Conservation (phyloP, 2,113 vertebrate species). For the Cololabis saira region DNA sequence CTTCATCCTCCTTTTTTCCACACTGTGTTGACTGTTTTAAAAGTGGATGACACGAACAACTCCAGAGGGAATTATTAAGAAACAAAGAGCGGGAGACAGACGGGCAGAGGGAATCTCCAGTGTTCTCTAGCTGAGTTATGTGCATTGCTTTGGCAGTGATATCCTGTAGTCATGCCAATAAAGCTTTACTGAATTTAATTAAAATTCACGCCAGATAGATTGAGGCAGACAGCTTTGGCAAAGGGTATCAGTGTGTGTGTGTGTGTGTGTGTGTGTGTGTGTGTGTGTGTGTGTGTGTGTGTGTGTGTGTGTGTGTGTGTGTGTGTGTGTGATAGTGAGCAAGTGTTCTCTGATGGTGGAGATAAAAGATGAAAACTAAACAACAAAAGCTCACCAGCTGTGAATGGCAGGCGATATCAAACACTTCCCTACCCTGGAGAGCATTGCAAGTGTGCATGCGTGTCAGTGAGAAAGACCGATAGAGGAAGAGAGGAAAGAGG, state of each 20-base stretch:
- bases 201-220: slow-evolving; percentile 76
- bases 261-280: slow-evolving; percentile 21
- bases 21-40: slow-evolving; percentile 29
- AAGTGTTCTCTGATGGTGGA: slow-evolving; percentile 66
- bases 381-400: slow-evolving; percentile 80
- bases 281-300: slow-evolving; percentile 16
- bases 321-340: slow-evolving; percentile 25
- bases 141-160: slow-evolving; percentile 65
- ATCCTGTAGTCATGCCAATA: slow-evolving; percentile 74
- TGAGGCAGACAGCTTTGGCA: slow-evolving; percentile 70
- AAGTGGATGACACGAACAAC: slow-evolving; percentile 31
- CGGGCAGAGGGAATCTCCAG: slow-evolving; percentile 57
- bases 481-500: slow-evolving; percentile 24
- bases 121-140: slow-evolving; percentile 71
- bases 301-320: slow-evolving; percentile 21
- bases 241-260: slow-evolving; percentile 44
- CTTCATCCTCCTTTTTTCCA: slow-evolving; percentile 1
- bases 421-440: slow-evolving; percentile 72
- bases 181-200: slow-evolving; percentile 80
- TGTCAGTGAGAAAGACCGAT: slow-evolving; percentile 29
- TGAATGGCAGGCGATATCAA: slow-evolving; percentile 76
- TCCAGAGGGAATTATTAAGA: slow-evolving; percentile 24
- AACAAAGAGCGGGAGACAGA: slow-evolving; percentile 41
- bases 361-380: slow-evolving; percentile 79
- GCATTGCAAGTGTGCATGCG: slow-evolving; percentile 15